Conservation (phyloP, 1,140 invertebrate genomes). For the Drosophila tristis region DNA sequence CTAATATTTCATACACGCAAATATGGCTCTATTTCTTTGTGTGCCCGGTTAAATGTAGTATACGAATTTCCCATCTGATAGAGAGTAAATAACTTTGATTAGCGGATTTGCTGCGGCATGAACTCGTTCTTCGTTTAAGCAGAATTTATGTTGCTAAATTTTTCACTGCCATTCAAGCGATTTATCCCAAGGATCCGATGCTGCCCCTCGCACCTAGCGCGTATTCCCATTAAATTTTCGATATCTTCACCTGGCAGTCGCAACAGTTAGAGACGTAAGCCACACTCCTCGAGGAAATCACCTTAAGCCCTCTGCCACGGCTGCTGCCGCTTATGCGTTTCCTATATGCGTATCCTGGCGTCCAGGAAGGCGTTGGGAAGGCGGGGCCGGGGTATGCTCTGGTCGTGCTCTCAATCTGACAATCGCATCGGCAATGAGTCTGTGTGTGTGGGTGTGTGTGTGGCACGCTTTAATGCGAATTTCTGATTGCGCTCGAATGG, state of each 20-base stretch:
- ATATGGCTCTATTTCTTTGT: no score
- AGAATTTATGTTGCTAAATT: no score
- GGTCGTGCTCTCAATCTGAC: conserved; percentile 46
- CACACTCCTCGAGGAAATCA: conserved; percentile 9
- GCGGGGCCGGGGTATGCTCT: not conserved
- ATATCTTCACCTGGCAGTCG: conserved; percentile 10
- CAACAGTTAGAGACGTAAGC: conserved; percentile 8
- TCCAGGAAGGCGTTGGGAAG: not conserved
- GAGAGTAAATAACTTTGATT: no score
- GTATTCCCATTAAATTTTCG: not conserved
- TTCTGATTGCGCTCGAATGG: conserved; percentile 80
- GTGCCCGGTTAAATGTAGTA: not conserved
- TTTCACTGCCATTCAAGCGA: no score
- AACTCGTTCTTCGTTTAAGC: no score
- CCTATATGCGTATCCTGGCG: conserved; percentile 28
- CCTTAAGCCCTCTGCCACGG: conserved; percentile 13
- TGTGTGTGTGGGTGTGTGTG: conserved; percentile 6
- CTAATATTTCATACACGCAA: no score
- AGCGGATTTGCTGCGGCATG: no score
- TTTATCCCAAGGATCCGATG: no score
- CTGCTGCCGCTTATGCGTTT: conserved; percentile 33
- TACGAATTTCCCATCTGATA: no score
- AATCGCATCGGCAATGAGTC: conserved; percentile 64
- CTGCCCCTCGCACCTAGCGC: conserved; percentile 3
- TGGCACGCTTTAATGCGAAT: conserved; percentile 73